Evolutionary conservation across 2,113 vertebrate genomes (phyloP), one percentile per base, ranked within the genome.

Genomic region (Dromiciops gliroides): DNA sequence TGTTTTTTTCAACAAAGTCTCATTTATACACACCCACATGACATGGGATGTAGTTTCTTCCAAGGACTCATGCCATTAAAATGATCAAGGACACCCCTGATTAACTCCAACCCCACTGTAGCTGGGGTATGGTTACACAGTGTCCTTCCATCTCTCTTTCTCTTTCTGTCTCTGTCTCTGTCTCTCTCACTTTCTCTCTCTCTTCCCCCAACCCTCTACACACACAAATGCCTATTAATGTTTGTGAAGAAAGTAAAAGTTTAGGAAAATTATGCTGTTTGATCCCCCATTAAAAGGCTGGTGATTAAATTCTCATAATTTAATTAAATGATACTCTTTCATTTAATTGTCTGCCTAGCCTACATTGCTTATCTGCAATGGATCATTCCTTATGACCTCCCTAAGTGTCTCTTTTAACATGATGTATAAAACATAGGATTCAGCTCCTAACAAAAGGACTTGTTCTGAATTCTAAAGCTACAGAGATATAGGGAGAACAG

Each of bases 361-460:
- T 22, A 1, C 14, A 3, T 16, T 8, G 44, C 2, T 37, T 23
- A 75, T 14, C 24, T 47, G 0, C 14, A n/a, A 48, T 4, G n/a
- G 53, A 8, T 14, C 12, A 0, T 56, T 23, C 31, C 19, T n/a
- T 2, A 44, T 50, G 11, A 26, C 0, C 1, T 24, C 31, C n/a
- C 3, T 44, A 37, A 51, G 4, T 0, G 16, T 3, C 22, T 89
- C 48, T 26, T 25, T 11, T 26, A 25, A 1, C 3, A 24, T 48
- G 22, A 8, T 19, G 10, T 11, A 51, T 5, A 25, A 5, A 0
- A 25, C 0, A 14, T 22, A 26, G 22, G 47, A 25, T 89, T 89
- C 14, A 0, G 26, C 26, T 7, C 0, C 83, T 44, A 7, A 4
- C 0, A 2, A 89, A 7, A 67, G 2, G 10, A 3, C 44, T 83